Conservation (phyloP, 2,888 invertebrate species). For the Drosophila crucigera region DNA sequence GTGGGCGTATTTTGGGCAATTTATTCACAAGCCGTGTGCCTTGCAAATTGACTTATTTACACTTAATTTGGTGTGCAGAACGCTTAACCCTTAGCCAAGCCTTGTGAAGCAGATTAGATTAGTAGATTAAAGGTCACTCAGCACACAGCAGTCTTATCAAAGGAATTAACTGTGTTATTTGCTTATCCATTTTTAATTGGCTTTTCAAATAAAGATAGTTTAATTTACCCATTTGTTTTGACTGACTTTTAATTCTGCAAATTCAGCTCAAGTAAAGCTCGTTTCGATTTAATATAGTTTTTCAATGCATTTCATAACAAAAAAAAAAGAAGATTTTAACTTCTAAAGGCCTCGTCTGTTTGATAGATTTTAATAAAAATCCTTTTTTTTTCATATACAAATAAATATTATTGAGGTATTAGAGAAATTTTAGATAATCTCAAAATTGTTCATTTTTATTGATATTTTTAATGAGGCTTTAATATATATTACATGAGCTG, state of each 20-base stretch:
- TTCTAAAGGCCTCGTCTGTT: too few relatives aligned
- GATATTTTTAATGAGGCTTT: neutral
- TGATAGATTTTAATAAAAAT: neutral
- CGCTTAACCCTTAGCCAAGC: slow-evolving; percentile 18
- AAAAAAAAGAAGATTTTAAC: too few relatives aligned
- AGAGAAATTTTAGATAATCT: neutral
- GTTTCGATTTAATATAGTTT: neutral
- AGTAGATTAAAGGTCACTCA: slow-evolving; percentile 8
- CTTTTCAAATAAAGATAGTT: neutral
- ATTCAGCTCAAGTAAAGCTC: neutral
- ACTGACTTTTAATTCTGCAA: neutral
- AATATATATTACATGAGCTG: neutral
- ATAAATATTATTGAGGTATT: neutral
- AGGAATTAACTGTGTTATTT: neutral
- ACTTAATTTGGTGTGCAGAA: slow-evolving; percentile 48
- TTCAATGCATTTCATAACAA: neutral
- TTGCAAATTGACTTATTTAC: slow-evolving; percentile 59
- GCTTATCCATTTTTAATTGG: neutral
- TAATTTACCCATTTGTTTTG: neutral
- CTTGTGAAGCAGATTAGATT: slow-evolving; percentile 4
- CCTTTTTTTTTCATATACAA: neutral
- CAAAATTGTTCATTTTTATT: neutral
- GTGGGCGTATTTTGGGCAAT: slow-evolving; percentile 28
- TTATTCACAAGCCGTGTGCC: slow-evolving; percentile 42
- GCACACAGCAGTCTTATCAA: neutral